Evolutionary conservation across 2,797 vertebrate species (phyloP), one percentile per base, ranked within the genome.

Genomic region (Notoglanidium macrostoma): DNA sequence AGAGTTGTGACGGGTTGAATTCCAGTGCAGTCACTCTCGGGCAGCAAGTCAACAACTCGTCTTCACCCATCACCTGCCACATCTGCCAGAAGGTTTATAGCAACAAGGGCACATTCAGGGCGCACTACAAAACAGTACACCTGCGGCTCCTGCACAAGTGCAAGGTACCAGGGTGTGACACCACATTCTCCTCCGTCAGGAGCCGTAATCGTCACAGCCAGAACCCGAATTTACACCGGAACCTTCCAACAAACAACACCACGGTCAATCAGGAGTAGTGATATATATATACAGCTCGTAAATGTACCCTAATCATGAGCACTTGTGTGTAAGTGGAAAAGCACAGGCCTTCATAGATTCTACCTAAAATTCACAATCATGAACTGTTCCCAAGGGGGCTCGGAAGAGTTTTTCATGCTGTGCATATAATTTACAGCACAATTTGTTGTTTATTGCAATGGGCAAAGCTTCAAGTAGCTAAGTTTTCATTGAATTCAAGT

Each of bases 81-180:
- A 93, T 99, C 91, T 99, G 98, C 93, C 97, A 98, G 93, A 99
- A 99, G 95, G 96, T 96, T 35, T 99, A 99, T 83, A 98, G 98
- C 92, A 99, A 99, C 94, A 98, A 98, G 93, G 98, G 98, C 90
- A 98, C 98, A 9, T 98, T 99, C 93, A 95, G 97, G 90, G 98
- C 98, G 87, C 98, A 99, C 94, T 99, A 99, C 93, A 99, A 98
- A 94, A 99, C 98, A 1, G 98, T 99, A 67, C 98, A 99, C 91
- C 97, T 99, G 73, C 96, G 97, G 78, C 96, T 99, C 88, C 97
- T 99, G 55, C 98, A 99, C 92, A 98, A 97, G 85, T 99, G 98
- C 94, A 99, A 98, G 93, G 95, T 99, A 72, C 97, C 97, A 0
- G 98, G 98, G 83, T 99, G 98, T 87, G 96, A 97, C 85, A 99